phyloP scores from a whole-genome alignment of 2,888 invertebrate genomes.

The Lasioglossum pauxillum region DNA sequence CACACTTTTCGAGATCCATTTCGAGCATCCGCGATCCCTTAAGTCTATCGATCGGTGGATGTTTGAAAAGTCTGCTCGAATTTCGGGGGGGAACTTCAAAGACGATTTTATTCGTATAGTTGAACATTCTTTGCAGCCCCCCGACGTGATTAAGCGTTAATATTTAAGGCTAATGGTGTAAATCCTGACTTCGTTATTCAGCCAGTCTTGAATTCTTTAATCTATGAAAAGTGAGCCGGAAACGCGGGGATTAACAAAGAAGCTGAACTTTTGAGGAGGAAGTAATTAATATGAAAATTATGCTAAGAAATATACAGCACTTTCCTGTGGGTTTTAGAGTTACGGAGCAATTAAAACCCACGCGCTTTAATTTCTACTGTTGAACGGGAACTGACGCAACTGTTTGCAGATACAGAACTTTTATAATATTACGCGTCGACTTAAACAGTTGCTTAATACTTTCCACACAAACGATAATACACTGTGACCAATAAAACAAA shows the following conservation, averaged over 20 bases:
- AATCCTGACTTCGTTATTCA: background rate
- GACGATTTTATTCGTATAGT: background rate
- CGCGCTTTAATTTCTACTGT: slow-evolving; percentile 4
- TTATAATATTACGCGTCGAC: background rate
- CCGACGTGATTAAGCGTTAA: background rate
- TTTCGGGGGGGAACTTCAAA: background rate
- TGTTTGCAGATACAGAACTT: background rate
- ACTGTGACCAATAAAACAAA: background rate
- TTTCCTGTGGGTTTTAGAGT: background rate
- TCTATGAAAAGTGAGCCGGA: background rate
- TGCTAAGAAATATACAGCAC: background rate
- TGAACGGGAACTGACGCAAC: slow-evolving; percentile 7
- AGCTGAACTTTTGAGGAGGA: background rate
- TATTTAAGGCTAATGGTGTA: background rate
- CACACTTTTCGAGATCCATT: background rate
- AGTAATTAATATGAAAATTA: slow-evolving; percentile 7
- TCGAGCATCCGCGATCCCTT: background rate
- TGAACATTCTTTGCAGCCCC: background rate
- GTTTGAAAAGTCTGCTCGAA: background rate
- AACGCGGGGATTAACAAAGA: background rate
- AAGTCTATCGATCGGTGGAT: background rate
- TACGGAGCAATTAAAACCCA: slow-evolving; percentile 6
- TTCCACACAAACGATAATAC: background rate
- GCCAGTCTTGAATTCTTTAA: background rate
- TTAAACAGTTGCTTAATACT: background rate